These are phyloP conservation scores for Lasioglossum morio DNA, from an alignment of 2,888 invertebrate genomes.

Conservation along the genomic window DNA sequence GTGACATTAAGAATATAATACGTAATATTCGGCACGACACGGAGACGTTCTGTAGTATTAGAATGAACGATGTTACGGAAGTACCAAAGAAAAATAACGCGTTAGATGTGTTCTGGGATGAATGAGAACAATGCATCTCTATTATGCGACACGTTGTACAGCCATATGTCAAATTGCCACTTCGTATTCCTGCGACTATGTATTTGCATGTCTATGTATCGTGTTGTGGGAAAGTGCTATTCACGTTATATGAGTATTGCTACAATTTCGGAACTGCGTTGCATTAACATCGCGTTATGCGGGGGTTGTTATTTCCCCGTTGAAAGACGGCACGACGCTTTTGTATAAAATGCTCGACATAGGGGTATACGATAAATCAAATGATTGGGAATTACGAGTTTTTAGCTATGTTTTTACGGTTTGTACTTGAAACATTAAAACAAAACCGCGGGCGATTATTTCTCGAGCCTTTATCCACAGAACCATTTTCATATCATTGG, in stretches of 20 bases:
- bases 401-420: no score
- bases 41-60: not conserved
- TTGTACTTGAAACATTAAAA: not conserved
- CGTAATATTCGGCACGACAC: not conserved
- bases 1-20: not conserved
- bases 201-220: not conserved
- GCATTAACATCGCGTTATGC: not conserved
- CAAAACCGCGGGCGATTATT: not conserved
- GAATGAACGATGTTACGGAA: not conserved
- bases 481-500: not conserved
- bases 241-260: not conserved
- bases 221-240: not conserved
- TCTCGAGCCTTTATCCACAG: not conserved
- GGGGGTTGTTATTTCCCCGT: not conserved
- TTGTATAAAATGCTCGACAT: not conserved
- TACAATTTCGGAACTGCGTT: not conserved
- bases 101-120: not conserved
- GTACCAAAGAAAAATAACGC: not conserved
- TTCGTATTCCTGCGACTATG: not conserved
- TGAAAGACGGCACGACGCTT: not conserved
- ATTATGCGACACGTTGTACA: not conserved
- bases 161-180: slow-evolving; percentile 1
- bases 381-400: not conserved
- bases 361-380: not conserved
- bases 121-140: not conserved